These are phyloP conservation scores for Bembecia ichneumoniformis DNA, from an alignment of 2,888 invertebrate genomes.

Conservation along the genomic window DNA sequence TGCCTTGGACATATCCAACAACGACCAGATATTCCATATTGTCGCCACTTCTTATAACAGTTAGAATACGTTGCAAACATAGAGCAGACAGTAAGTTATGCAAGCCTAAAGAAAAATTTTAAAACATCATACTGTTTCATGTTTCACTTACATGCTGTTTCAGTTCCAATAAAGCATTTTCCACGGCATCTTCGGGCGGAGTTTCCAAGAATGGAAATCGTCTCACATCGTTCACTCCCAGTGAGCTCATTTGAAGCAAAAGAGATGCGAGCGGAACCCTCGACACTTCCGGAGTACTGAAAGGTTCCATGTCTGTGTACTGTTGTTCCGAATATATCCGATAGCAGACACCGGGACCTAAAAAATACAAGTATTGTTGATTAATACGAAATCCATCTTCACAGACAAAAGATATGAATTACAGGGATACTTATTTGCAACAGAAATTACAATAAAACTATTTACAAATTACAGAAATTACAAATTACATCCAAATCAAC, in stretches of 20 bases:
- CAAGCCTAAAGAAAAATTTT: too few relatives aligned
- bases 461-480: too few relatives aligned
- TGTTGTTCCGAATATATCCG: slow-evolving; percentile 90
- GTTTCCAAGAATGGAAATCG: slow-evolving; percentile 96
- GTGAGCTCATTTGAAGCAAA: slow-evolving; percentile 91
- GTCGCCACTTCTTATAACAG: too few relatives aligned
- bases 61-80: too few relatives aligned
- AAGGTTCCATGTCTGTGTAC: slow-evolving; percentile 83
- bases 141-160: slow-evolving; percentile 87
- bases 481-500: too few relatives aligned
- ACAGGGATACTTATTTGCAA: too few relatives aligned
- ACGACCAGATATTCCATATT: too few relatives aligned
- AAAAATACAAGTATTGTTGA: slow-evolving; percentile 5
- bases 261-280: slow-evolving; percentile 94
- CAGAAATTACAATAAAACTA: too few relatives aligned
- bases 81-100: not conserved
- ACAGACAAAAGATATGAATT: too few relatives aligned
- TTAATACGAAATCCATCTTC: too few relatives aligned
- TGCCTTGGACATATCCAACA: too few relatives aligned
- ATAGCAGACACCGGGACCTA: slow-evolving; percentile 95
- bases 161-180: slow-evolving; percentile 87
- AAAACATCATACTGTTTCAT: too few relatives aligned
- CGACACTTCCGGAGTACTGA: slow-evolving; percentile 93
- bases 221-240: slow-evolving; percentile 92
- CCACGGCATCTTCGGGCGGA: slow-evolving; percentile 87